Evolutionary conservation across 1,140 invertebrate species (phyloP), one percentile per base, ranked within the genome.

Genomic region (Drosophila orena): DNA sequence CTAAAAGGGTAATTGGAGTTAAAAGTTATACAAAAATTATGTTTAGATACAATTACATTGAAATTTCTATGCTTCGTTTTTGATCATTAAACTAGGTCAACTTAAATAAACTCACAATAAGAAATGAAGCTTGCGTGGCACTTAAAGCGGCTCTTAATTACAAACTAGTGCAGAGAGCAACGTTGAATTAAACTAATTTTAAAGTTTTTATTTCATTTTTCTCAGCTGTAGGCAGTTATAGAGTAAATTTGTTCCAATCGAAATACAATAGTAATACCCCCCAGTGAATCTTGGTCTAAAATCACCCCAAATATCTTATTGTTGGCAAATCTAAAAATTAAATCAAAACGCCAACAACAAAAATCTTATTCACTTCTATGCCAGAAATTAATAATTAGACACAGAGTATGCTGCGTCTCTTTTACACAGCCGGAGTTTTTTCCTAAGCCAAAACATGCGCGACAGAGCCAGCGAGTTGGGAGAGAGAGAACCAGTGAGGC

Each of bases 361-460:
- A 62, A 70, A 69, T 34, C 54, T 50, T 43, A 68, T 68, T 68
- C 46, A 65, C 65, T 44, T 46, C 46, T 65, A 52, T 61, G 46
- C 22, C 64, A 30, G 64, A 68, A 68, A 52, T 65, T 68, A 65
- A 68, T 52, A 65, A 65, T 68, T 65, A 68, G 60, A 52, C 59
- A 52, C 59, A 34, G 11, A 64, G 24, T 22, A 17, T 37, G 30
- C 20, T 40, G 37, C 64, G 10, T 56, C 50, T 17, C 62, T 15
- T 30, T 68, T 22, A 7, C 47, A 4, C 61, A 17, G 15, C 38
- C 30, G 35, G 43, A 57, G 50, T 68, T 68, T 70, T 47, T 24
- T 62, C 60, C 68, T 58, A 47, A 46, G 62, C 37, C 46, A 52
- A 80, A 72, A 83, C 80, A 84, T 84, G 80, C 80, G 81, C 81